Percentiles rank a stretch among this genome's conserved stretches.
Conservation (phyloP, 2,797 vertebrate genomes). For the Bradypus variegatus region DNA sequence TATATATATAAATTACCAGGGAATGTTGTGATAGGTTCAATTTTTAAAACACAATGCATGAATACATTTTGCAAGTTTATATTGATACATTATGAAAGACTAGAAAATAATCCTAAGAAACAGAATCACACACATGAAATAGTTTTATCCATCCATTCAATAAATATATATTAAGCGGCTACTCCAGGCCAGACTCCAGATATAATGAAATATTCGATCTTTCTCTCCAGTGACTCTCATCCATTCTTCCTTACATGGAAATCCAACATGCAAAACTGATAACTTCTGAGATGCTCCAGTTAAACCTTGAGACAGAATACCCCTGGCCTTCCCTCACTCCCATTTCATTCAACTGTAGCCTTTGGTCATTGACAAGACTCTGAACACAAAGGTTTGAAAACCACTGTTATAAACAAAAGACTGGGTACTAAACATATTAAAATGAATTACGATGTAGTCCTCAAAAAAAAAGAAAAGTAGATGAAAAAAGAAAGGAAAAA, state of each 20-base stretch:
- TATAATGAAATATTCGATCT: neutral
- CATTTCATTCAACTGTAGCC: no score
- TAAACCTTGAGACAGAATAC: neutral
- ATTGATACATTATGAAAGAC: neutral
- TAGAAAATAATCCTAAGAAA: constrained; percentile 4
- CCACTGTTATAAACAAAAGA: neutral
- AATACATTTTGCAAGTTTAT: neutral
- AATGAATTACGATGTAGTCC: neutral
- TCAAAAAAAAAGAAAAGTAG: neutral
- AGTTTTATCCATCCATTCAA: neutral
- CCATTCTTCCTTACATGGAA: neutral
- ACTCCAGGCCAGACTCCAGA: neutral
- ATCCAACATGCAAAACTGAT: neutral
- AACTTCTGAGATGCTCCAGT: neutral
- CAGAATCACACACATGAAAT: neutral
- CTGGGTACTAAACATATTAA: neutral
- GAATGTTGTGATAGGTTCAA: neutral
- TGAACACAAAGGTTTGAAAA: neutral
- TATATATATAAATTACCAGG: neutral
- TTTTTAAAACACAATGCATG: neutral
- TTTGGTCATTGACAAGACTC: neutral
- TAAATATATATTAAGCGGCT: neutral
- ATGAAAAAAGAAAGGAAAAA: neutral
- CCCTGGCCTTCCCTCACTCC: fast-evolving
- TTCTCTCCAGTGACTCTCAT: neutral